phyloP scores from a whole-genome alignment of 2,888 invertebrate genomes.

The Leptothorax acervorum region DNA sequence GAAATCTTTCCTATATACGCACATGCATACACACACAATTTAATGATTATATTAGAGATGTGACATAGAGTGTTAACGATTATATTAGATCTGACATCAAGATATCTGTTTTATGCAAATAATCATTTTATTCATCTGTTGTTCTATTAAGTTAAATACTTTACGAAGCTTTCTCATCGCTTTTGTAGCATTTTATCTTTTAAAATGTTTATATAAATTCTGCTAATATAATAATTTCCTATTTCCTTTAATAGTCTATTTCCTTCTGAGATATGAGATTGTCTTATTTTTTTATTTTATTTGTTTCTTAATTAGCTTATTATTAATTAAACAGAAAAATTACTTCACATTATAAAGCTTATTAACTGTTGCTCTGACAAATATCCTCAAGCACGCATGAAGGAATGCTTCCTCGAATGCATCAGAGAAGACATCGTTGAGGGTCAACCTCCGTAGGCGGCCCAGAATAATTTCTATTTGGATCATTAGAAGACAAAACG shows the following conservation, averaged over 20 bases:
- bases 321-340: neutral
- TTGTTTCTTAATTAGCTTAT: neutral
- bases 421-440: slow-evolving; percentile 45
- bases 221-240: too few species aligned
- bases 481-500: slow-evolving; percentile 81
- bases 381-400: neutral
- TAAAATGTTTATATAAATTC: neutral
- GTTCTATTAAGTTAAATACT: neutral
- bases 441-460: slow-evolving; percentile 63
- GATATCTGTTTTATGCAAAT: neutral
- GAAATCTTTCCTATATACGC: neutral
- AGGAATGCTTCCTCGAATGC: neutral
- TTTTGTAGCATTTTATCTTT: neutral
- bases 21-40: neutral
- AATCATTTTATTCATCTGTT: neutral
- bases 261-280: neutral
- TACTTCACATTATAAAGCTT: neutral
- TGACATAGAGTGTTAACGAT: neutral
- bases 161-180: neutral
- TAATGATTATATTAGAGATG: neutral
- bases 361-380: neutral
- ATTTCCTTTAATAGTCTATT: too few species aligned
- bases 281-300: neutral
- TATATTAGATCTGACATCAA: neutral
- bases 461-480: slow-evolving; percentile 77